phyloP scores from a whole-genome alignment of 2,797 vertebrate genomes.

The Pseudochirops cupreus region DNA sequence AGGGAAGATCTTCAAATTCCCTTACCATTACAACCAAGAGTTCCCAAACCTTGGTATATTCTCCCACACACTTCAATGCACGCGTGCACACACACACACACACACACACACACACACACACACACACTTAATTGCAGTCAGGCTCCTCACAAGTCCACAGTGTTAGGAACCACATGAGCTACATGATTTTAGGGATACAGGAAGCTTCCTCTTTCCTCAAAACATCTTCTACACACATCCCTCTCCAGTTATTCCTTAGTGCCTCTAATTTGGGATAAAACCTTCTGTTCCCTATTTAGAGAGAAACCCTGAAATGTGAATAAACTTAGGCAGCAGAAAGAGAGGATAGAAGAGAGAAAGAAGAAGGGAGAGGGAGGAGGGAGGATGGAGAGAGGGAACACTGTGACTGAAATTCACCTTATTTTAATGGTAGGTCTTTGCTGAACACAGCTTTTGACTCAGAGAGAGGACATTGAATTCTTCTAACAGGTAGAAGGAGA shows the following conservation, averaged over 20 bases:
- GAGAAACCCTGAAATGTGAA: neutral
- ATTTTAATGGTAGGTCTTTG: neutral
- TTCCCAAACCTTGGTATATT: no score
- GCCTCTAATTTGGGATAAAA: neutral
- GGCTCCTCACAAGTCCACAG: neutral
- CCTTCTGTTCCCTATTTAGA: neutral
- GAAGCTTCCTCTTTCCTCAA: neutral
- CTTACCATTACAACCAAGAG: neutral
- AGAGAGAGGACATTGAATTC: neutral
- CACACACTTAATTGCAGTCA: neutral
- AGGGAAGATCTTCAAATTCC: no score
- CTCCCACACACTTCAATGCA: neutral
- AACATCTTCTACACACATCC: neutral
- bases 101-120: neutral
- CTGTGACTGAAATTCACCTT: neutral
- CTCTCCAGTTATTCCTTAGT: neutral
- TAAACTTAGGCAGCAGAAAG: neutral
- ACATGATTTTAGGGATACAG: neutral
- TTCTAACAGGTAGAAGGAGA: neutral
- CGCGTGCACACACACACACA: neutral
- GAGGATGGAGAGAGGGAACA: neutral
- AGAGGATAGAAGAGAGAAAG: neutral
- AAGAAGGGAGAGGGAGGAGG: no score
- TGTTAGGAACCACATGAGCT: neutral
- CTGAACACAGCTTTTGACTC: neutral